These are phyloP conservation scores for Suricata suricatta DNA, from an alignment of 2,113 vertebrate species.

Conservation along the genomic window DNA sequence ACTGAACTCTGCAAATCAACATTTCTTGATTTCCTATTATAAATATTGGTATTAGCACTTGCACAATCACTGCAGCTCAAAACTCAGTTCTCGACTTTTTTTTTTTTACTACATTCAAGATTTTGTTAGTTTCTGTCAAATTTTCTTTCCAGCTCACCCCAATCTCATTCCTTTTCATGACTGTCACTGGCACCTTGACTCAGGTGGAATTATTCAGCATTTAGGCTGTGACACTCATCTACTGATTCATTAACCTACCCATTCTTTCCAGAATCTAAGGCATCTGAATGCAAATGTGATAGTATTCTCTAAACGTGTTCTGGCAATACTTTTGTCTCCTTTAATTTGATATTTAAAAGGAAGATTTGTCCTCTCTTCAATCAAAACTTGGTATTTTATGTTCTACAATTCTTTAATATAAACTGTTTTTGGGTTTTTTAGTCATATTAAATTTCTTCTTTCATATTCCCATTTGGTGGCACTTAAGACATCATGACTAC, in stretches of 20 bases:
- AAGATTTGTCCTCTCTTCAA: background rate
- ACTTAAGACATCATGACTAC: background rate
- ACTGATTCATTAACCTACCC: background rate
- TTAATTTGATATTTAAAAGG: background rate
- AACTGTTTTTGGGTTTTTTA: background rate
- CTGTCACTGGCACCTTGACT: background rate
- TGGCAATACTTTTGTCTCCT: background rate
- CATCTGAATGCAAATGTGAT: background rate
- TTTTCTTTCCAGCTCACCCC: background rate
- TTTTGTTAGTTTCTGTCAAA: background rate
- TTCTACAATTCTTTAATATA: background rate
- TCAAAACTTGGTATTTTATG: background rate
- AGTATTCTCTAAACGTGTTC: background rate
- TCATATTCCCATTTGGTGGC: background rate
- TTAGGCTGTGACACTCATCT: background rate
- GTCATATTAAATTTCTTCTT: conserved; percentile 15
- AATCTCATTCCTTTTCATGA: background rate
- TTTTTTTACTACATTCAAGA: background rate
- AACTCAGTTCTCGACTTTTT: background rate
- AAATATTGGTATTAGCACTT: background rate
- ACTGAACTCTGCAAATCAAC: background rate
- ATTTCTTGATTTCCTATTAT: background rate
- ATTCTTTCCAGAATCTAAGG: background rate
- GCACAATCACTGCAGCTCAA: background rate
- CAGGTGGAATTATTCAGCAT: background rate